Percentiles rank a stretch among this genome's conserved stretches.
These are phyloP conservation scores for Andrena minutula DNA, from an alignment of 2,888 invertebrate species.

Conservation along the genomic window DNA sequence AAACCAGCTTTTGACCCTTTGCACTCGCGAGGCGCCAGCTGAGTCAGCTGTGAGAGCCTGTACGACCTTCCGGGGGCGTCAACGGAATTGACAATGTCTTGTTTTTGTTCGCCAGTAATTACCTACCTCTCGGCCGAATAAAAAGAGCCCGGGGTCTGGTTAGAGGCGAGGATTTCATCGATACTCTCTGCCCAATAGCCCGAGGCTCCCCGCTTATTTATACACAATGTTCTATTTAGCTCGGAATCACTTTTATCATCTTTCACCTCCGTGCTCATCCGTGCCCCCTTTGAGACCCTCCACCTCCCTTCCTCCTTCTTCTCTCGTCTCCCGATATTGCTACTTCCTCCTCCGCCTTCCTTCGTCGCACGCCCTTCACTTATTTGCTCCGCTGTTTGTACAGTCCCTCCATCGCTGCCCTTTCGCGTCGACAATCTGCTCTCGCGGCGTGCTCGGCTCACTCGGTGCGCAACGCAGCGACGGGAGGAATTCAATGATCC, in stretches of 20 bases:
- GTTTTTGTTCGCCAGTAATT: background rate
- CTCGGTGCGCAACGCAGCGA: background rate
- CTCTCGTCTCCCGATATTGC: background rate
- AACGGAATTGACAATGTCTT: conserved; percentile 19
- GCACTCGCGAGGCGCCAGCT: conserved; percentile 11
- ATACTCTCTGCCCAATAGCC: background rate
- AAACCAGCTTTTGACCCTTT: conserved; percentile 30
- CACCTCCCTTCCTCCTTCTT: conserved; percentile 9
- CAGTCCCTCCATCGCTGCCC: background rate
- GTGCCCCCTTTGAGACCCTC: conserved; percentile 23
- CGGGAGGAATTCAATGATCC: background rate
- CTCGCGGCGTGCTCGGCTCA: background rate
- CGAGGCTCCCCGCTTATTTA: background rate
- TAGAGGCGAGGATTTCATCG: background rate
- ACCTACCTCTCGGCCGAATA: too few species aligned
- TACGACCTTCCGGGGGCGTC: background rate
- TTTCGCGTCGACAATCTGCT: background rate
- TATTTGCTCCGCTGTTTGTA: conserved; percentile 23
- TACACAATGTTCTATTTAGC: conserved; percentile 58
- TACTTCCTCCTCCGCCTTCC: background rate
- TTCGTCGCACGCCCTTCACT: conserved; percentile 18
- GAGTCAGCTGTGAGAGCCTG: conserved; percentile 21
- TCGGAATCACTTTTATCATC: conserved; percentile 67
- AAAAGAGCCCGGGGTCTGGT: background rate
- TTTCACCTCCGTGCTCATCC: conserved; percentile 62